Base-by-base conservation (phyloP, 1,140 invertebrate genomes). In the Hesperophylax magnus region DNA sequence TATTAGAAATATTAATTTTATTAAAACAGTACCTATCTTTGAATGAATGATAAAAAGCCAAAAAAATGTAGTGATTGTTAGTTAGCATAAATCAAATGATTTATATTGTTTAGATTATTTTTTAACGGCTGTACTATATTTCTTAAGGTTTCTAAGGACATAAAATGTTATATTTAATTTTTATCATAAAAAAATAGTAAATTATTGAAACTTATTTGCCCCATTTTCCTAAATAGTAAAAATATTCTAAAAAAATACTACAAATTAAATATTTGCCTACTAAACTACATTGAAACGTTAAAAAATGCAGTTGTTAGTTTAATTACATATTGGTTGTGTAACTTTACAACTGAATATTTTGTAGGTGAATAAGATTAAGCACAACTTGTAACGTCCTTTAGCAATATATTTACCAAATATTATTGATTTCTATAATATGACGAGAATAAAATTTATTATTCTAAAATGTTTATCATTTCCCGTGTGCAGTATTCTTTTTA, bases 381-480 rank as follows among this genome's bases (percentile, higher is more conserved):
- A 22, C 39, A 71, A 71, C 18, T 71, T 71, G 67, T 71, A 18
- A 71, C 47, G 67, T 71, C 47, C 18, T 71, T 71, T 71, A 71
- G n/a, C 67, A 71, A 71, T 71, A 52, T 65, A 14, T 61, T 67
- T 34, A 34, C 27, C 11, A 27, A 67, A 31, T 67, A 67, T 67
- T 71, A 52, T 22, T 20, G n/a, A 71, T 71, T 52, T 67, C 17
- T 17, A 34, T 8, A 58, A 58, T 58, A 58, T 58, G 18, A 58
- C 11, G n/a, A 47, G 39, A 58, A 58, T 58, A 58, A 58, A 58
- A 58, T 18, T 18, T 58, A 22, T 58, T 58, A 78, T 67, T 14
- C 0, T 14, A 47, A 47, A 47, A 14, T 14, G 11, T 14, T 14
- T 47, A 14, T 47, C 9, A 14, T 47, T 27, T 47, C 39, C 39